Conservation (phyloP, 2,797 vertebrate genomes). For the Serranus cabrilla region DNA sequence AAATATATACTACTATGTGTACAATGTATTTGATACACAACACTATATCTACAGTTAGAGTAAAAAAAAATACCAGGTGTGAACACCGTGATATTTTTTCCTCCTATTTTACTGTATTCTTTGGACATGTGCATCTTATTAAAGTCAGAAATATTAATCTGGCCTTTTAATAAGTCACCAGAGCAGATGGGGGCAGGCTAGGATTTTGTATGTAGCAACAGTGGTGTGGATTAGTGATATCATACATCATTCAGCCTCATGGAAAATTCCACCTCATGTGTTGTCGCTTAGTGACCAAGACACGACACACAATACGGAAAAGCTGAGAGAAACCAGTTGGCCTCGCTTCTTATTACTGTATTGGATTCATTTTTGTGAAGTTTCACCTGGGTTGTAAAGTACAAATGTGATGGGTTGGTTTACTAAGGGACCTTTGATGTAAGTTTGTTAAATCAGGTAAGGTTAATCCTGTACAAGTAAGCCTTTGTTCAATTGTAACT, state of each 20-base stretch:
- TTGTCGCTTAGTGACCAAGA: constrained; percentile 67
- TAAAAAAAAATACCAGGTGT: background rate
- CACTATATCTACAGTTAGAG: too few species aligned
- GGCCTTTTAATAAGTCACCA: constrained; percentile 33
- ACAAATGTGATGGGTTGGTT: constrained; percentile 12
- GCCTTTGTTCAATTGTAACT: background rate
- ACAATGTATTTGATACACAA: too few species aligned
- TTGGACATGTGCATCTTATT: background rate
- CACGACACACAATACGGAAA: constrained; percentile 50
- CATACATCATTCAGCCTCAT: constrained; percentile 56
- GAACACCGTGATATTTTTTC: background rate
- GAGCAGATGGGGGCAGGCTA: constrained; percentile 23
- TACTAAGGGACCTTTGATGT: constrained; percentile 1
- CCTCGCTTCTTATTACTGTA: constrained; percentile 3
- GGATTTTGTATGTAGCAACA: constrained; percentile 25
- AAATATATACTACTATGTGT: background rate
- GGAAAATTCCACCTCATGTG: constrained; percentile 67
- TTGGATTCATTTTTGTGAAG: constrained; percentile 11
- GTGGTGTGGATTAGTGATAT: constrained; percentile 41
- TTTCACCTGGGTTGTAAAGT: background rate
- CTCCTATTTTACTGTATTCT: background rate
- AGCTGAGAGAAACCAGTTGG: constrained; percentile 35
- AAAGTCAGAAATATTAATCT: constrained; percentile 4
- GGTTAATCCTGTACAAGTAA: background rate
- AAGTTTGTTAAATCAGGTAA: constrained; percentile 19